Percentiles rank a stretch among this genome's conserved stretches.
These are phyloP conservation scores for Acanthococcus lagerstroemiae DNA, from an alignment of 2,888 invertebrate species.

Conservation along the genomic window DNA sequence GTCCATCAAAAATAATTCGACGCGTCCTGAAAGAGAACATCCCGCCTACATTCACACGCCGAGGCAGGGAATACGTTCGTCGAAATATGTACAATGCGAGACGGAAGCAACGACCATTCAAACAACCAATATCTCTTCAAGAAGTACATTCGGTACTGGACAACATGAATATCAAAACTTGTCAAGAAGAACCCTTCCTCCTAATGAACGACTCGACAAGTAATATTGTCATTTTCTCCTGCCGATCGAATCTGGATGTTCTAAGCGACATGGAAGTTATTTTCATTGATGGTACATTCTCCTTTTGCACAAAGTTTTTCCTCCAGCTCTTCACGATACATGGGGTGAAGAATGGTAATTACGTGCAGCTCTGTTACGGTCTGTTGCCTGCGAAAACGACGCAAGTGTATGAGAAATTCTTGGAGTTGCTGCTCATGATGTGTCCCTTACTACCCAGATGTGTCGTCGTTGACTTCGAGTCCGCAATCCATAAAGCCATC, in stretches of 20 bases:
- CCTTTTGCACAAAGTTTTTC: background rate
- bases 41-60: background rate
- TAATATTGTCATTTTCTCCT: conserved; percentile 6
- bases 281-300: conserved; percentile 1
- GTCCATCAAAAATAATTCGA: conserved; percentile 6
- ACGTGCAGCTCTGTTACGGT: too few relatives aligned
- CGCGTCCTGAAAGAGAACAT: background rate
- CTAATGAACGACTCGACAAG: background rate
- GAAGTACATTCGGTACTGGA: background rate
- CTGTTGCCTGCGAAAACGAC: too few relatives aligned
- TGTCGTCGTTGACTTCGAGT: too few relatives aligned
- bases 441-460: too few relatives aligned
- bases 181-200: conserved; percentile 3
- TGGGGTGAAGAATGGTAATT: background rate
- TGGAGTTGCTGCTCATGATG: too few relatives aligned
- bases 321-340: background rate
- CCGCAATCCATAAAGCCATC: too few relatives aligned
- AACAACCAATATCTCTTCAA: background rate
- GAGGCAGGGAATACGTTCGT: background rate
- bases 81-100: background rate
- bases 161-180: background rate
- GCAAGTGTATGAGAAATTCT: too few relatives aligned
- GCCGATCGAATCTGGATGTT: background rate
- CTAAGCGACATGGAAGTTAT: conserved; percentile 1
- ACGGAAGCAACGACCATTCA: background rate